Percentiles rank a stretch among this genome's conserved stretches.
Conservation (phyloP, 1,140 invertebrate genomes). For the Cyclina sinensis region DNA sequence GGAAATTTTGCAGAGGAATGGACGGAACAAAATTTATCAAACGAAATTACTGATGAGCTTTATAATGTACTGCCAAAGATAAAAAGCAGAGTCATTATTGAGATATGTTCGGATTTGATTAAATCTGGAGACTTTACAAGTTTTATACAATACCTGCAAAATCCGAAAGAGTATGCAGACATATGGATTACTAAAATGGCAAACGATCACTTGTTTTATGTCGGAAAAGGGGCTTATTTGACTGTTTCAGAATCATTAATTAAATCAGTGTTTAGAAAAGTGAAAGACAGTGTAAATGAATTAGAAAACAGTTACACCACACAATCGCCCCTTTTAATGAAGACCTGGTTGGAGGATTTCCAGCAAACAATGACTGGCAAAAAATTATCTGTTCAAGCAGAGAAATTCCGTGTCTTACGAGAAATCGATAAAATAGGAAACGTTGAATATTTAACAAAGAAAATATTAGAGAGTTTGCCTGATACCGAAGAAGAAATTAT, state of each 20-base stretch:
- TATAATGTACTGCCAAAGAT: neutral
- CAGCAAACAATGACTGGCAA: neutral
- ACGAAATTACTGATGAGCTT: slow-evolving; percentile 1
- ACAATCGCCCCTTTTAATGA: neutral
- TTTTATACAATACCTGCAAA: neutral
- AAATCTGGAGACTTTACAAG: neutral
- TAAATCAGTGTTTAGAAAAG: neutral
- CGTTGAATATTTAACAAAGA: neutral
- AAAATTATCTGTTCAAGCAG: neutral
- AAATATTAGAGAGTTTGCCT: neutral
- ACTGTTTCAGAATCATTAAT: neutral
- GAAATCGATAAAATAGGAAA: neutral
- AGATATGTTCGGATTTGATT: neutral
- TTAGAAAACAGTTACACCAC: neutral
- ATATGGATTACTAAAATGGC: neutral
- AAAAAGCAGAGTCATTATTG: neutral
- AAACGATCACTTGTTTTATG: neutral
- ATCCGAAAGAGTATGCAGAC: neutral
- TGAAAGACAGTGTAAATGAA: neutral
- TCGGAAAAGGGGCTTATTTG: neutral
- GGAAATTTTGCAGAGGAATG: neutral
- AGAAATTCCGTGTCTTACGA: neutral
- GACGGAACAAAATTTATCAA: neutral
- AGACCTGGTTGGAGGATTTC: neutral
- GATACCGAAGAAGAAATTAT: neutral